Percentiles rank a stretch among this genome's conserved stretches.
Evolutionary conservation across 2,113 vertebrate genomes (phyloP).

Genomic region (Elanus axillaris): DNA sequence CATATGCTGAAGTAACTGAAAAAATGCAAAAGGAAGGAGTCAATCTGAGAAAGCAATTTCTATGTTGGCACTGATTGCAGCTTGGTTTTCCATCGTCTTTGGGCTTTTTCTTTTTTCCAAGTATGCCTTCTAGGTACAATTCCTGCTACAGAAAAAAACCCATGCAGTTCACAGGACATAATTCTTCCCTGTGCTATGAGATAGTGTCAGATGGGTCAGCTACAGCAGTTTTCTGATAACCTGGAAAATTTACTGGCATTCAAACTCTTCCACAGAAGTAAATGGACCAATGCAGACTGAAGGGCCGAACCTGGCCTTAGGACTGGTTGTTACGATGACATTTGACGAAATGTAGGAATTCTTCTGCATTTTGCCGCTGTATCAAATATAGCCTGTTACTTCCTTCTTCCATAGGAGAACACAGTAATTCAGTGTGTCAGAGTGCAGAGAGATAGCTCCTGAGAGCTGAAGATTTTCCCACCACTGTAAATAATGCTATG

Average conservation of each 20-base stretch:
- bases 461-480: background rate
- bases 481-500: background rate
- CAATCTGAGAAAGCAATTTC: background rate
- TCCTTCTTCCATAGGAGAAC: background rate
- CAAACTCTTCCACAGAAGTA: background rate
- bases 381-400: background rate
- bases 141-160: background rate
- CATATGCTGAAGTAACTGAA: background rate
- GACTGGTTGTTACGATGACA: fast-evolving
- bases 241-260: background rate
- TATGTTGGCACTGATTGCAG: background rate
- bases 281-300: background rate
- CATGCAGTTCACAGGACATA: background rate
- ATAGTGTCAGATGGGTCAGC: background rate
- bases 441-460: background rate
- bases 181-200: background rate
- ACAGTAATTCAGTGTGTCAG: background rate
- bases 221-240: background rate
- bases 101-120: background rate
- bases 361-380: background rate
- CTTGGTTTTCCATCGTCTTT: background rate
- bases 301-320: background rate
- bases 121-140: background rate
- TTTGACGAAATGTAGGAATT: background rate
- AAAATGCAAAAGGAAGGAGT: background rate